These are phyloP conservation scores for Drosophila cyrtoloma DNA, from an alignment of 2,888 invertebrate genomes.

Conservation along the genomic window DNA sequence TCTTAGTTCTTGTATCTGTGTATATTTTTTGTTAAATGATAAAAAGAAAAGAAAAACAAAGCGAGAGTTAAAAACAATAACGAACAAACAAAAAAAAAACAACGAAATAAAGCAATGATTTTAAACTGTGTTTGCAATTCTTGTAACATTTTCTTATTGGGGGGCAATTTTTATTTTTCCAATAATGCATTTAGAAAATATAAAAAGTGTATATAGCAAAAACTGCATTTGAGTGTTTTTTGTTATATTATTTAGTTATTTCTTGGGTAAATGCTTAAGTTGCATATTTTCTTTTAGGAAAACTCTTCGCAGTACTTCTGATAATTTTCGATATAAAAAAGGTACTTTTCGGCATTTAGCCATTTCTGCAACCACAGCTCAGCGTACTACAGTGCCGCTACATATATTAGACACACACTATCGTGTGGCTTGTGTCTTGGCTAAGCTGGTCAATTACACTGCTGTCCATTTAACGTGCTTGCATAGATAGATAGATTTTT, in stretches of 20 bases:
- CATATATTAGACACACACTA: neutral
- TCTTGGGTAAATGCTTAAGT: neutral
- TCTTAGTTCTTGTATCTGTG: slow-evolving; percentile 64
- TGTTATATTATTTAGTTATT: neutral
- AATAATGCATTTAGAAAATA: accelerated
- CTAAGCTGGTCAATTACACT: slow-evolving; percentile 18
- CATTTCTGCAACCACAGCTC: slow-evolving; percentile 9
- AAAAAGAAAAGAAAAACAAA: slow-evolving; percentile 28
- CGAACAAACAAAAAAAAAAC: slow-evolving; percentile 6
- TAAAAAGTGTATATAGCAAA: neutral
- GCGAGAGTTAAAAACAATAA: slow-evolving; percentile 37
- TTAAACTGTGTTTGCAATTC: slow-evolving; percentile 39
- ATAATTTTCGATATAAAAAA: neutral
- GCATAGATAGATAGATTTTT: neutral
- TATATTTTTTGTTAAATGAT: slow-evolving; percentile 67
- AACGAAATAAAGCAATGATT: slow-evolving; percentile 48
- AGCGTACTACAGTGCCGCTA: neutral
- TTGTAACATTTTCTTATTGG: neutral
- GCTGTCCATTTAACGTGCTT: slow-evolving; percentile 1
- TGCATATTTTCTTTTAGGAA: neutral
- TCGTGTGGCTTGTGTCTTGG: slow-evolving; percentile 1
- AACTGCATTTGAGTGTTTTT: neutral
- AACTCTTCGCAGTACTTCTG: neutral
- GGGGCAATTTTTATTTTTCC: neutral
- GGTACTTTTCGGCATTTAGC: slow-evolving; percentile 2